A percentile compares a stretch with the other conserved stretches of the same genome.
Conservation (phyloP, 1,140 invertebrate genomes). For the Phocides pigmalion region DNA sequence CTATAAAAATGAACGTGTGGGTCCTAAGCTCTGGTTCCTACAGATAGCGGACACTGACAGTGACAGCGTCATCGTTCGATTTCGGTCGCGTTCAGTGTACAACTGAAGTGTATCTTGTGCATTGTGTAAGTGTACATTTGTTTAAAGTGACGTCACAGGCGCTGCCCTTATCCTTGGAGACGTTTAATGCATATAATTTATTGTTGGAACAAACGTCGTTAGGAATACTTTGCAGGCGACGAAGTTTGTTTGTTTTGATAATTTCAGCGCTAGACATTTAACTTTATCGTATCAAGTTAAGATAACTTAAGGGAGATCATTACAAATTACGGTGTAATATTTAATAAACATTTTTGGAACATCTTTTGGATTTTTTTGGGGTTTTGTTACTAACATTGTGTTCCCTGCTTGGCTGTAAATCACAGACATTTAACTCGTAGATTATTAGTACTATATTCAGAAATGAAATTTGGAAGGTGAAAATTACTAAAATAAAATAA, state of each 20-base stretch:
- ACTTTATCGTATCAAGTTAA: background rate
- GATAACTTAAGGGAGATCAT: no score
- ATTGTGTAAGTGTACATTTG: constrained; percentile 42
- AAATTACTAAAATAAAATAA: no score
- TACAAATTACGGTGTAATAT: no score
- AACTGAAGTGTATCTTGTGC: constrained; percentile 41
- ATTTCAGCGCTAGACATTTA: constrained; percentile 14
- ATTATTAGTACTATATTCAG: no score
- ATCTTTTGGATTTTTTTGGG: no score
- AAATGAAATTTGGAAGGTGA: no score
- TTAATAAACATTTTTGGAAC: no score
- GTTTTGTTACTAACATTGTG: no score
- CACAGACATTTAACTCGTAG: no score
- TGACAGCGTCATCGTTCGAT: constrained; percentile 48
- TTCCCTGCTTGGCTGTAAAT: no score
- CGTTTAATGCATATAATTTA: constrained; percentile 37
- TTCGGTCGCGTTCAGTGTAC: constrained; percentile 49
- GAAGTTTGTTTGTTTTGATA: constrained; percentile 10
- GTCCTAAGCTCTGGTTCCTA: background rate
- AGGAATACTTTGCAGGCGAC: constrained; percentile 7
- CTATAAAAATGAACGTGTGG: background rate
- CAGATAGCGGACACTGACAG: constrained; percentile 41
- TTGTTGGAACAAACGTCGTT: constrained; percentile 20
- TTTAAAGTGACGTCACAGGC: constrained; percentile 47
- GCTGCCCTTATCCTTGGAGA: constrained; percentile 46